Evolutionary conservation across 1,140 invertebrate species (phyloP), one percentile per base, ranked within the genome.

Genomic region (Ceratina australensis): DNA sequence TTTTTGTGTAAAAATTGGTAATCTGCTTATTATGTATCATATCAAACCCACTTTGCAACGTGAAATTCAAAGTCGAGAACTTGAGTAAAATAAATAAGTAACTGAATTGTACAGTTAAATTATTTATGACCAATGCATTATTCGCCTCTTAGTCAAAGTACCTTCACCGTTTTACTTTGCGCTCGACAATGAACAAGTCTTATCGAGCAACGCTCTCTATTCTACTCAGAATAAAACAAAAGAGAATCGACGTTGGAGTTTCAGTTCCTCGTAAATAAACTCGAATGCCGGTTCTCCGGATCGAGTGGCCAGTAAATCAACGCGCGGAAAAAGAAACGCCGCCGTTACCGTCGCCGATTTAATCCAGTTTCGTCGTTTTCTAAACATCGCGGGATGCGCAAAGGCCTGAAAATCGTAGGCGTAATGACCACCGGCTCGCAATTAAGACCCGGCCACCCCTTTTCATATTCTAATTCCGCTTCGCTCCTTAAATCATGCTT

Each of bases 381-480:
- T 72, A 28, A 10, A 13, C 67, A 47, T n/a, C 75, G 61, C 61
- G 61, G 72, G 67, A 61, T 10, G 33, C 33, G 42, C 54, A 47
- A 59, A 72, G 42, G 33, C 60, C 60, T 28, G 60, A 63, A 63
- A 63, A 22, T 47, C 18, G 76, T 78, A 33, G 68, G 79, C 49
- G 67, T 79, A 72, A 18, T 2, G 18, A 18, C 18, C 26, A 28
- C 26, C n/a, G 18, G 24, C 3, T 22, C 2, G 16, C 18, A n/a
- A 81, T 82, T 82, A 69, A 80, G 76, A 80, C 49, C 47, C 33
- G 52, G 18, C 26, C 5, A 42, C 33, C 16, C n/a, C 73, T 69
- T 75, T 77, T 76, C 67, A 68, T 61, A 73, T 81, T 81, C 2
- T 72, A 81, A 78, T 82, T 77, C 2, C 13, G 5, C 15, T n/a